phyloP scores from a whole-genome alignment of 37 sponge, comb jelly and placozoan genomes.

The Chondrosia reniformis region DNA sequence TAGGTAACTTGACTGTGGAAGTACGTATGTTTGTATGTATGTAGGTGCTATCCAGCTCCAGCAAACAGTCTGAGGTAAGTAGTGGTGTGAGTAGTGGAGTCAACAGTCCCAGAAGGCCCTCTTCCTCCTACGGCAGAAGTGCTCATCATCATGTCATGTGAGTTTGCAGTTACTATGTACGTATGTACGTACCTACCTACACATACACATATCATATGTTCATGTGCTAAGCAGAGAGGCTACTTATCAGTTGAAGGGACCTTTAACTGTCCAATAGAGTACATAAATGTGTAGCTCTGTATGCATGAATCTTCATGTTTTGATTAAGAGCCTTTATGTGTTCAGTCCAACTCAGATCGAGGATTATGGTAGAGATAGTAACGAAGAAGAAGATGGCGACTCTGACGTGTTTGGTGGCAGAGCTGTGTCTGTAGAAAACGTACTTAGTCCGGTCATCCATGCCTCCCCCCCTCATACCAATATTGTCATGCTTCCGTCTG shows the following conservation, averaged over 20 bases:
- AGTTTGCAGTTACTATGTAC: neutral
- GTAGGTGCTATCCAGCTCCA: neutral
- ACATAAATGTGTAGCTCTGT: neutral
- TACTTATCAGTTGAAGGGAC: too few relatives aligned
- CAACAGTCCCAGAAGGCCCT: neutral
- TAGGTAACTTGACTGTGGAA: neutral
- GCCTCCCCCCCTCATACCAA: too few relatives aligned
- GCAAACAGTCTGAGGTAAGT: slow-evolving; percentile 8
- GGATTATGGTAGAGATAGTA: too few relatives aligned
- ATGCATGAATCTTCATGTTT: too few relatives aligned
- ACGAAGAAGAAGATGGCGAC: too few relatives aligned
- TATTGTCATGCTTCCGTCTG: too few relatives aligned
- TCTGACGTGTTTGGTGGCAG: too few relatives aligned
- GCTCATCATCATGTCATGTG: slow-evolving; percentile 18
- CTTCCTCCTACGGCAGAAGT: slow-evolving; percentile 4
- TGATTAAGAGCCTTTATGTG: too few relatives aligned
- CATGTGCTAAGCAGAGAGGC: neutral
- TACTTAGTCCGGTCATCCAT: too few relatives aligned
- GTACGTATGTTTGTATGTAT: neutral
- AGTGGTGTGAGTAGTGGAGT: slow-evolving; percentile 14
- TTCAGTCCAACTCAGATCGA: too few relatives aligned
- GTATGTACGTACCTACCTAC: slow-evolving; percentile 11
- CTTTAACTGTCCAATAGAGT: too few relatives aligned
- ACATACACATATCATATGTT: neutral
- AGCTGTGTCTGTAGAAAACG: too few relatives aligned